Base-by-base conservation (phyloP, 2,113 vertebrate species). In the Alethe castanea region DNA sequence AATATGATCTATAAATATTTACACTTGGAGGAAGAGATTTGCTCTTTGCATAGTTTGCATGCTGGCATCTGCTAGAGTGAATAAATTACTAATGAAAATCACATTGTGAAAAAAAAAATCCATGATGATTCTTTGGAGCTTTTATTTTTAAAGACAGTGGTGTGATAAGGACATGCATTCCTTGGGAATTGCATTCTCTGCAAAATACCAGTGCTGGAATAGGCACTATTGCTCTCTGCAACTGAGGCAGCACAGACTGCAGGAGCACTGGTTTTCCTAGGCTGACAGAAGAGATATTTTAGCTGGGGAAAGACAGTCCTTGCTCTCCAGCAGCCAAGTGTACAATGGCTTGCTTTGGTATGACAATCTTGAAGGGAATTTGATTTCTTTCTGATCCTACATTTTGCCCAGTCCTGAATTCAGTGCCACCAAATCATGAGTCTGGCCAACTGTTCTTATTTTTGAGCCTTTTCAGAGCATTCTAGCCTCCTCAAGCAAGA, bases 1-100 rank as follows among this genome's bases (percentile, higher is more conserved):
- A 94, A 77, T 92, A 77, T 88, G 70, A 82, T 95, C 94, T 69
- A 88, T 88, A 95, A 97, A 96, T 95, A 92, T 95, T 96, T 95
- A 89, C 54, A 62, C 74, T 93, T 45, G 24, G 81, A 91, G 90
- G 74, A 95, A 90, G 91, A 92, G 59, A 90, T 91, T 95, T 92
- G 81, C 47, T 92, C 73, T 94, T 91, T 77, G 84, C 81, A 44
- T 88, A 61, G 81, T 90, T 90, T 92, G 74, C 74, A 86, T 62
- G 78, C 60, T 95, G 93, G 71, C 92, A 95, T 94, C 95, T 96
- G 83, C 73, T 92, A 76, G 78, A 61, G 65, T 94, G 87, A 94
- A 86, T 72, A 91, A 88, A 92, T 90, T 82, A 40, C 84, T 95
- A 90, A 90, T 87, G 53, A 90, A 94, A 85, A 94, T 50, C 53